These are phyloP conservation scores for Sarcophilus harrisii DNA, from an alignment of 2,797 vertebrate genomes.

Conservation along the genomic window DNA sequence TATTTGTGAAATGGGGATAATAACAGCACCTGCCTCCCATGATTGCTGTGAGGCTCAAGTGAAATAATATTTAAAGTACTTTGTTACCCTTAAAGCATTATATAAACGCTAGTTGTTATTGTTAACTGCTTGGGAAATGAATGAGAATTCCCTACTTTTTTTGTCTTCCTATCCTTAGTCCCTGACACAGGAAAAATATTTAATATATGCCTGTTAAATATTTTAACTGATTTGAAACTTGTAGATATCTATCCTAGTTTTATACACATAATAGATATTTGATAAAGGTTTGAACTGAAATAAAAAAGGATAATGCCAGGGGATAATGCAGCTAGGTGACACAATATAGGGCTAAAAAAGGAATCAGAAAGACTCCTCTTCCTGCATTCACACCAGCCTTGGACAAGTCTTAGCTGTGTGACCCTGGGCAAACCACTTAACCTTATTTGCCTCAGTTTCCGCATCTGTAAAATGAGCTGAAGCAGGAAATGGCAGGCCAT, in stretches of 20 bases:
- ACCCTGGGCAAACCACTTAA: not conserved
- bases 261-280: not conserved
- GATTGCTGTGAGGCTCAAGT: not conserved
- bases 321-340: not conserved
- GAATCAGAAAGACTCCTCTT: not conserved
- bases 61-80: no score
- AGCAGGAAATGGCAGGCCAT: not conserved
- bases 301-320: no score
- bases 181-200: not conserved
- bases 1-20: not conserved
- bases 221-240: not conserved
- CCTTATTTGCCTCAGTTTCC: not conserved
- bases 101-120: not conserved
- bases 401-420: not conserved
- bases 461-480: not conserved
- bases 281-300: not conserved
- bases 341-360: rapidly evolving
- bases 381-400: not conserved
- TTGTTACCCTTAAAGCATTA: not conserved
- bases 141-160: not conserved
- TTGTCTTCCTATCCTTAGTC: not conserved
- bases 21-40: not conserved
- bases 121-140: not conserved
- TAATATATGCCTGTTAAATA: not conserved
- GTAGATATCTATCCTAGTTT: not conserved